Percentiles rank a stretch among this genome's conserved stretches.
These are phyloP conservation scores for Lepidochitona cinerea DNA, from an alignment of 2,888 invertebrate genomes.

Conservation along the genomic window DNA sequence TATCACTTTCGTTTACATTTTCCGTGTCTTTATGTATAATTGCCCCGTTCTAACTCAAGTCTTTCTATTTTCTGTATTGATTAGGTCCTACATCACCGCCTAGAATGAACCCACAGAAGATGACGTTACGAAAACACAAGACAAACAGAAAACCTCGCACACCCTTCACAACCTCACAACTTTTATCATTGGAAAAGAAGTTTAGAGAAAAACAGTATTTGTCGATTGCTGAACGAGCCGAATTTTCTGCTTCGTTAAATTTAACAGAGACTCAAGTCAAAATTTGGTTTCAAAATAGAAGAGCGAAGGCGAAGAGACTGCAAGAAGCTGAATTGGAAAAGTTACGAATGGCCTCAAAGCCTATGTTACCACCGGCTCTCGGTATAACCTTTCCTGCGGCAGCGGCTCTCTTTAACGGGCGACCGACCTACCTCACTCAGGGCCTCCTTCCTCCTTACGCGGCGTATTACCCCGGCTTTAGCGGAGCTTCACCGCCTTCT, in stretches of 20 bases:
- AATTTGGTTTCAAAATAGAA: constrained; percentile 72
- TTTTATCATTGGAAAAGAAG: constrained; percentile 90
- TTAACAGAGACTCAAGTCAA: constrained; percentile 88
- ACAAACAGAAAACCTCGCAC: constrained; percentile 94
- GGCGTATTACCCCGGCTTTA: not conserved
- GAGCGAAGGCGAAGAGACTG: constrained; percentile 94
- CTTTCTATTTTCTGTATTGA: too few species aligned
- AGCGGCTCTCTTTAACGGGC: constrained; percentile 48
- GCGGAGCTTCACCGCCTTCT: not conserved
- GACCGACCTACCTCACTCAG: constrained; percentile 1
- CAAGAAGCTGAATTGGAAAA: constrained; percentile 96
- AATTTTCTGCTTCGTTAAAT: constrained; percentile 89
- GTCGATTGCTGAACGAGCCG: constrained; percentile 92
- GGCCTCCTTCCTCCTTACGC: not conserved
- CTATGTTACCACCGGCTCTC: constrained; percentile 77
- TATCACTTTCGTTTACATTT: too few species aligned
- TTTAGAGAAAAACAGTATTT: constrained; percentile 93
- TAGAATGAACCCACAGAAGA: constrained; percentile 54
- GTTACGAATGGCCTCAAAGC: constrained; percentile 84
- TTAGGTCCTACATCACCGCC: constrained; percentile 23
- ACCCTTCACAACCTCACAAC: constrained; percentile 94
- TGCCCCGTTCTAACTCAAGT: not conserved
- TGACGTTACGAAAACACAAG: constrained; percentile 87
- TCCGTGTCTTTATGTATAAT: too few species aligned
- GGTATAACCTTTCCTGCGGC: constrained; percentile 54